Base-by-base conservation (phyloP, 2,797 vertebrate species). In the Falco biarmicus region DNA sequence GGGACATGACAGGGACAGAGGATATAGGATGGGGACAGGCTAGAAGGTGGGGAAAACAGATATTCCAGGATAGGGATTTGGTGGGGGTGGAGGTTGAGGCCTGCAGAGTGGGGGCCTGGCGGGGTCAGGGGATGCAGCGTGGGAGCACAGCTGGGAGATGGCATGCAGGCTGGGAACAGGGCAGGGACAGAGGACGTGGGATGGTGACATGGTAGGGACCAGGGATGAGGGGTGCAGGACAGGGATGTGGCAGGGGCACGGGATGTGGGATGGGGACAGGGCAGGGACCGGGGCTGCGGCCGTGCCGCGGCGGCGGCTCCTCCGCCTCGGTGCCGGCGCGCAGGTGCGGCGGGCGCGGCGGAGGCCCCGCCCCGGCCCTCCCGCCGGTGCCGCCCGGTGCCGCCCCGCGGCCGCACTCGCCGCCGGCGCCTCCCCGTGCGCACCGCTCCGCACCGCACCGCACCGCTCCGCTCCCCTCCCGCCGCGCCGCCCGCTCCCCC, bases 291-390 rank as follows among this genome's bases (percentile, higher is more conserved):
- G 47, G 31, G 14, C 39, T 9, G 60, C 41, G n/a, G 79, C 66
- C 39, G 51, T n/a, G 65, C 79, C 34, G 63, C 11, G 54, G 48
- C 41, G 53, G 37, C 68, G 34, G 63, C 57, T 65, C 83, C 68
- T 29, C 86, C 69, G n/a, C 86, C 91, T 51, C 64, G 66, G 29
- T 57, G 85, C 37, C 75, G 75, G 59, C 93, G 89, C 93, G 93
- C 93, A 91, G 93, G 93, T 91, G 92, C 88, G 88, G 84, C 59
- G 91, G 78, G 87, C 45, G 77, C 76, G 87, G 76, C 53, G 70
- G 19, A 71, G 54, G 66, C 92, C 15, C 92, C 83, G 61, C 91
- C 82, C 82, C 87, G 34, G 34, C 34, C n/a, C n/a, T n/a, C 64
- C 87, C 87, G 79, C 71, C 81, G 73, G 74, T 74, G 75, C 81